Evolutionary conservation across 2,888 invertebrate species (phyloP).

Genomic region (Lasioglossum lativentre): DNA sequence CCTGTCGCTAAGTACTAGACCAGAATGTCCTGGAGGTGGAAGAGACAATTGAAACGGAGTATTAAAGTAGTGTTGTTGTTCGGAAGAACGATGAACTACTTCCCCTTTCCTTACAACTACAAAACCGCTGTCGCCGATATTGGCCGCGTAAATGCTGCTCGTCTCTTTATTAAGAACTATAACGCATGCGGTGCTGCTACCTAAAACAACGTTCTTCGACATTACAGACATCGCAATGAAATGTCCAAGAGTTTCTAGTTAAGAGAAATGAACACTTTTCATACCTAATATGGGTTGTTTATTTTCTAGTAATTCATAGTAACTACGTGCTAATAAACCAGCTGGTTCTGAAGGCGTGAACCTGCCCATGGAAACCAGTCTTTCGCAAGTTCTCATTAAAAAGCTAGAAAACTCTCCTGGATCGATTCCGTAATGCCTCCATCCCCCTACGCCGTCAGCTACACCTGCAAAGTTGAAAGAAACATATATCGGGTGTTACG

Average conservation of each 20-base stretch:
- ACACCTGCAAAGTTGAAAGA: constrained; percentile 89
- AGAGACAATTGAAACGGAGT: constrained; percentile 98
- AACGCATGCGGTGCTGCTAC: constrained; percentile 99
- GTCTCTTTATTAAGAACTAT: constrained; percentile 96
- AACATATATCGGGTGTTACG: neutral
- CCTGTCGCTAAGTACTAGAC: constrained; percentile 96
- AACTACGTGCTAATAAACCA: constrained; percentile 95
- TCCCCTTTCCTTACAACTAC: constrained; percentile 95
- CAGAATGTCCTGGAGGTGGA: constrained; percentile 95
- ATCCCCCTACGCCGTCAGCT: constrained; percentile 99
- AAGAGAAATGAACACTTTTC: no score
- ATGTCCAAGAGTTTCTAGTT: neutral
- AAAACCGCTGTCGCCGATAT: constrained; percentile 99
- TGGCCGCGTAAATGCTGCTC: constrained; percentile 96
- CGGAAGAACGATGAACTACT: constrained; percentile 96
- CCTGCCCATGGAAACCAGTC: constrained; percentile 94
- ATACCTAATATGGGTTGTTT: constrained; percentile 96
- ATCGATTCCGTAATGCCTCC: constrained; percentile 98
- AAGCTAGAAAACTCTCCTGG: constrained; percentile 98
- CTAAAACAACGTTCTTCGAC: constrained; percentile 84
- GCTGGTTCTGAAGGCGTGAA: constrained; percentile 95
- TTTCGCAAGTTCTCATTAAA: constrained; percentile 97
- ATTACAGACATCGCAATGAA: neutral
- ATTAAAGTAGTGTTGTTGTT: constrained; percentile 99
- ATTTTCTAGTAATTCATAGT: constrained; percentile 95